Evolutionary conservation across 2,888 invertebrate species (phyloP).

Genomic region (Gibbula magus): DNA sequence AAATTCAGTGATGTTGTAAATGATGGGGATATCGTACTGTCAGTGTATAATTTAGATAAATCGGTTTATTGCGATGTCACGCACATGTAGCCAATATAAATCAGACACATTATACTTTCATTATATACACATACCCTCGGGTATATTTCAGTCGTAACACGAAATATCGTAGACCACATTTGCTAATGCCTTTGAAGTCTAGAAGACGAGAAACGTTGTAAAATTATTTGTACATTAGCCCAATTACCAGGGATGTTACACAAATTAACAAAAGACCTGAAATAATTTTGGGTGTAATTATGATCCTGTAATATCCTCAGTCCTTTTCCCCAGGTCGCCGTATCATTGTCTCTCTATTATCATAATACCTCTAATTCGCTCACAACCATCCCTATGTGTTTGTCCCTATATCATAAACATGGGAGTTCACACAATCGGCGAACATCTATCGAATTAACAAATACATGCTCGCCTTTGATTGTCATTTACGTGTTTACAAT

Average conservation of each 20-base stretch:
- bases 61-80: too few relatives aligned
- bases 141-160: too few relatives aligned
- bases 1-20: too few relatives aligned
- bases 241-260: background rate
- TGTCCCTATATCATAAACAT: slow-evolving; percentile 13
- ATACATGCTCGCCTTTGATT: slow-evolving; percentile 11
- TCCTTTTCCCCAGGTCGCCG: background rate
- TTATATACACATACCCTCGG: too few relatives aligned
- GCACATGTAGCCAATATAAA: too few relatives aligned
- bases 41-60: too few relatives aligned
- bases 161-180: background rate
- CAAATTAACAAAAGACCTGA: slow-evolving; percentile 1
- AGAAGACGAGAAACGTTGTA: background rate
- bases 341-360: background rate
- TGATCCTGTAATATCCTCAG: background rate
- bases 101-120: too few relatives aligned
- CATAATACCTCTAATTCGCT: background rate
- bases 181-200: background rate
- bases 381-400: background rate
- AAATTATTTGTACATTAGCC: background rate
- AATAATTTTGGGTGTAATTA: slow-evolving; percentile 1
- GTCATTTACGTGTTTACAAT: background rate
- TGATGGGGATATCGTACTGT: too few relatives aligned
- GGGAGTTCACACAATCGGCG: slow-evolving; percentile 1
- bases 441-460: slow-evolving; percentile 21